Base-by-base conservation (phyloP, 2,797 vertebrate genomes). In the Dallia pectoralis region DNA sequence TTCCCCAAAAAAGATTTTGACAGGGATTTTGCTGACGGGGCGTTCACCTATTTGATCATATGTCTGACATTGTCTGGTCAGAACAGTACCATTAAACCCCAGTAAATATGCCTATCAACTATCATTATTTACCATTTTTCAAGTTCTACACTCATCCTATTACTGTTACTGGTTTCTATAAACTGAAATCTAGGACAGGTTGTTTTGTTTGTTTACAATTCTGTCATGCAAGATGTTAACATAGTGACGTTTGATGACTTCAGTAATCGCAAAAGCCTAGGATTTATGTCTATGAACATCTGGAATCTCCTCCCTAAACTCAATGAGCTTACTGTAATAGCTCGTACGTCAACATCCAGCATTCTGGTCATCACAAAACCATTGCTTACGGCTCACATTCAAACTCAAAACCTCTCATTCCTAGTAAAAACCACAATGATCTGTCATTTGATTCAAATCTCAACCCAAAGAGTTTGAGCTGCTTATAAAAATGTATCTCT, bases 381-480 rank as follows among this genome's bases (percentile, higher is more conserved):
- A 30, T 56, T 66, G 33, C n/a, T 74, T 15, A 15, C n/a, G 33
- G 11, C 12, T 33, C 49, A 12, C 18, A 47, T 63, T 29, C 32
- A 12, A 36, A 71, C 8, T n/a, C 25, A 29, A n/a, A 36, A 16
- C 19, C 25, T 22, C 8, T 32, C n/a, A 15, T 71, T 12, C 8
- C 30, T 18, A 18, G 70, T 18, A 63, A 63, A 40, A 63, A 63
- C 19, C 1, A 4, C 70, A 71, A 7, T 63, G 56, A 15, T 29
- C 51, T 27, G 16, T 71, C 22, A 40, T 27, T 61, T 25, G 36
- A 7, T 6, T 22, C 1, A 71, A 71, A 25, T 71, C 51, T 18
- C 29, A 44, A 8, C 49, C 64, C 25, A 53, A 73, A 67, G 32
- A 36, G 32, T 72, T 67, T 62, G 74, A 76, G 16, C 27, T 76